Conservation (phyloP, 2,888 invertebrate genomes). For the Bellardia bayeri region DNA sequence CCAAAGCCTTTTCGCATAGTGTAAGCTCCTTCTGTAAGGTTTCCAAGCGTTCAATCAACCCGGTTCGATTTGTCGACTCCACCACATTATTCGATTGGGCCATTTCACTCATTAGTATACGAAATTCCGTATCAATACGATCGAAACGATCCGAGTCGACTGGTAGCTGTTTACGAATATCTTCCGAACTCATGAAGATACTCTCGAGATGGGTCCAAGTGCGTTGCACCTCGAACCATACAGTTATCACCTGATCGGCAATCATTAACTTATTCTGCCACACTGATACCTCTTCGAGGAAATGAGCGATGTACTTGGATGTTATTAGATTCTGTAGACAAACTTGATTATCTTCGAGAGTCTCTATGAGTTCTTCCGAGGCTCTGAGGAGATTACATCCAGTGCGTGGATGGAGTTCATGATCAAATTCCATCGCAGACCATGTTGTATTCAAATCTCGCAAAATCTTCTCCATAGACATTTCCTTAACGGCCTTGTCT, state of each 20-base stretch:
- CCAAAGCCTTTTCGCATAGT: conserved; percentile 97
- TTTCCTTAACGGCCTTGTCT: conserved; percentile 98
- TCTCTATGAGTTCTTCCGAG: conserved; percentile 98
- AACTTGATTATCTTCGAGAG: conserved; percentile 98
- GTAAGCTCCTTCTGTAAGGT: conserved; percentile 92
- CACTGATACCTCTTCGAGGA: conserved; percentile 95
- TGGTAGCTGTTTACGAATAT: conserved; percentile 96
- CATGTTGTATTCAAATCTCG: conserved; percentile 96
- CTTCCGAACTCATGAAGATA: conserved; percentile 99
- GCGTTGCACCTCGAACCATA: conserved; percentile 98
- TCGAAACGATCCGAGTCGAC: conserved; percentile 97
- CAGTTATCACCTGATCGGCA: conserved; percentile 96
- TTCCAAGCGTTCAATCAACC: conserved; percentile 92
- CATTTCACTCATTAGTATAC: conserved; percentile 86
- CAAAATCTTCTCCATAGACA: conserved; percentile 98
- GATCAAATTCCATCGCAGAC: conserved; percentile 95
- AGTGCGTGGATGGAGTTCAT: conserved; percentile 94
- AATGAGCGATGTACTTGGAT: conserved; percentile 98
- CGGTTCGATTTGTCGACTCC: conserved; percentile 94
- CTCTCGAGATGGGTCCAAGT: conserved; percentile 99
- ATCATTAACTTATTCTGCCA: conserved; percentile 97
- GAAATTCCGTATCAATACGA: conserved; percentile 95
- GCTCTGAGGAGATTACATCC: conserved; percentile 93
- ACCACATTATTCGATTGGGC: conserved; percentile 89
- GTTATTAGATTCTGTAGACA: conserved; percentile 97